Conservation (phyloP, 2,888 invertebrate genomes). For the Morpho helenor region DNA sequence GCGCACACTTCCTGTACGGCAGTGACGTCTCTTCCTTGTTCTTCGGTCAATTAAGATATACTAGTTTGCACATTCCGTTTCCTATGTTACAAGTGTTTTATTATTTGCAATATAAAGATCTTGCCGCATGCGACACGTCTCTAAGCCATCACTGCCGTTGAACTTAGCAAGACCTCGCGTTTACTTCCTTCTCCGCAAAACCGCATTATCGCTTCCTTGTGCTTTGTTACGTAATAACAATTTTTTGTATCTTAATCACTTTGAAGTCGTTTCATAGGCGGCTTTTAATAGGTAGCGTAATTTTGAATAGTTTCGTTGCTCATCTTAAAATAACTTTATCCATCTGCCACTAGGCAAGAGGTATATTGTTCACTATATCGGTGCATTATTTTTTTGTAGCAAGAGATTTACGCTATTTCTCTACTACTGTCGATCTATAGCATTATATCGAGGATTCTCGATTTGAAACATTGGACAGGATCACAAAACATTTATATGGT, state of each 20-base stretch:
- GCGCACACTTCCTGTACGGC: constrained; percentile 23
- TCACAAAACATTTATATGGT: too few species aligned
- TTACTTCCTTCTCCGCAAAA: constrained; percentile 24
- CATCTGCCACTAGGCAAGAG: not conserved
- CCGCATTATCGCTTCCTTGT: constrained; percentile 17
- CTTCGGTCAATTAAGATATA: constrained; percentile 9
- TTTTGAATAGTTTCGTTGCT: constrained; percentile 3
- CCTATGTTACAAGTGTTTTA: constrained; percentile 7
- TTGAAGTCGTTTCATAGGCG: constrained; percentile 32
- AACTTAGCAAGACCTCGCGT: constrained; percentile 27
- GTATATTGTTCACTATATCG: too few species aligned
- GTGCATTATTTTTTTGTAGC: too few species aligned
- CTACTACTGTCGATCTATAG: too few species aligned
- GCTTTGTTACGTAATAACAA: constrained; percentile 13
- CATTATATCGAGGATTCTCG: too few species aligned
- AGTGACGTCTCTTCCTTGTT: constrained; percentile 16
- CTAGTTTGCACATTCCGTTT: constrained; percentile 8
- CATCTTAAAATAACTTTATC: not conserved
- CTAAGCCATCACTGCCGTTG: constrained; percentile 33
- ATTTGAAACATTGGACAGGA: too few species aligned
- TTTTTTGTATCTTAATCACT: constrained; percentile 40
- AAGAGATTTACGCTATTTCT: too few species aligned
- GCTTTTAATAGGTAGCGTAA: not conserved
- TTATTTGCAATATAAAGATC: constrained; percentile 7
- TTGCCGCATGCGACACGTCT: constrained; percentile 11